Percentiles rank a stretch among this genome's conserved stretches.
These are phyloP conservation scores for Microctenopoma steveboyesi DNA, from an alignment of 2,797 vertebrate species.

Conservation along the genomic window DNA sequence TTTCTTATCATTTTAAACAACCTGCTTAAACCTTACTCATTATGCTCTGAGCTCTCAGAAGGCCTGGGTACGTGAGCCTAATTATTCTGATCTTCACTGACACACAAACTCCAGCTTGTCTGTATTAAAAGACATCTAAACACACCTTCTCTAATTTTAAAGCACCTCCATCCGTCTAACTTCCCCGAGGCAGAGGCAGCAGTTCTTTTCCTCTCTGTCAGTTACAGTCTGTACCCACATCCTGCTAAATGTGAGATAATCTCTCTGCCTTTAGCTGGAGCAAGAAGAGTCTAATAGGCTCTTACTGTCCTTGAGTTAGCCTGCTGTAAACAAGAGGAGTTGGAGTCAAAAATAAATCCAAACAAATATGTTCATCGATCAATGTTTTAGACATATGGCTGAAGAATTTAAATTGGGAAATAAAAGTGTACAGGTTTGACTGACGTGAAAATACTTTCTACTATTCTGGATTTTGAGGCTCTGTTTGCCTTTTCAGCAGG, in stretches of 20 bases:
- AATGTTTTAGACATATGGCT: neutral
- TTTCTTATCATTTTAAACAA: neutral
- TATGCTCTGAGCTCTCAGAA: neutral
- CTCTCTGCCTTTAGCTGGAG: constrained; percentile 65
- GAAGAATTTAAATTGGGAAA: neutral
- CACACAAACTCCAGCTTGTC: neutral
- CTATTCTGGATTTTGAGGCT: neutral
- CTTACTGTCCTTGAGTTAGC: constrained; percentile 42
- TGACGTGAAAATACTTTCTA: neutral
- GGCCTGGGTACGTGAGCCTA: neutral
- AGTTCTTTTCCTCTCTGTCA: constrained; percentile 46
- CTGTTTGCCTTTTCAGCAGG: neutral
- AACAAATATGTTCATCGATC: neutral
- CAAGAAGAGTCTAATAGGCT: constrained; percentile 52
- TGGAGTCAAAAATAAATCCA: neutral
- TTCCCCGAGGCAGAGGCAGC: constrained; percentile 22
- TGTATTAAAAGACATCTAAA: constrained; percentile 5
- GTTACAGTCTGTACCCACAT: constrained; percentile 28
- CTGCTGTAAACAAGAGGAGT: constrained; percentile 26
- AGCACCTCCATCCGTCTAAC: constrained; percentile 10
- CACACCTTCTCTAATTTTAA: constrained; percentile 32
- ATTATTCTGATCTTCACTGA: neutral
- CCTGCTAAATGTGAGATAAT: constrained; percentile 62
- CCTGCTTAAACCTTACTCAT: no score
- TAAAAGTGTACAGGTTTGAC: neutral